phyloP scores from a whole-genome alignment of 92 coral and sea anemone species.

The Zoanthus sociatus region DNA sequence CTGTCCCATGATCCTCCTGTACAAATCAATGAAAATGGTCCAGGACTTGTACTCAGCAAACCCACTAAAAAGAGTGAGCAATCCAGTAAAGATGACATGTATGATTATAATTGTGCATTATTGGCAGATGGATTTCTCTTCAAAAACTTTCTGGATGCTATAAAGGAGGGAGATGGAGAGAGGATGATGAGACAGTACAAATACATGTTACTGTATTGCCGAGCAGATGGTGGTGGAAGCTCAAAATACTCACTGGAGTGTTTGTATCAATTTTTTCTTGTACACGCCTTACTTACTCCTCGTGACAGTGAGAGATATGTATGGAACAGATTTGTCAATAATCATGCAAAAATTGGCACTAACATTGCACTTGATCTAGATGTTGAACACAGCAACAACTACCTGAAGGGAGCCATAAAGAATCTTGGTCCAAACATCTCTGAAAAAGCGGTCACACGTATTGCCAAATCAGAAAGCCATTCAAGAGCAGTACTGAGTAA shows the following conservation, averaged over 20 bases:
- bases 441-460: conserved; percentile 58
- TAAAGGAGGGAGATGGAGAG: conserved; percentile 68
- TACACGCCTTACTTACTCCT: conserved; percentile 55
- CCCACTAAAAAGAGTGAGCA: too few species aligned
- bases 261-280: conserved; percentile 70
- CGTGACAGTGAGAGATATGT: conserved; percentile 64
- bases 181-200: conserved; percentile 49
- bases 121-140: conserved; percentile 64
- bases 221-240: conserved; percentile 66
- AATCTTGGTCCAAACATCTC: conserved; percentile 74
- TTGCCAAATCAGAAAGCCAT: conserved; percentile 65
- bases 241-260: conserved; percentile 74
- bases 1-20: conserved; percentile 63
- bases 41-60: too few species aligned
- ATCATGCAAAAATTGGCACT: conserved; percentile 56
- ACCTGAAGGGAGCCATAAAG: conserved; percentile 71
- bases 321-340: conserved; percentile 76
- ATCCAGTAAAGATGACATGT: conserved; percentile 46
- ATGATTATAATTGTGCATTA: conserved; percentile 66
- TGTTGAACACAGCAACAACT: conserved; percentile 73
- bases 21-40: neutral
- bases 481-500: conserved; percentile 39
- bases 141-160: conserved; percentile 67
- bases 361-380: conserved; percentile 66
- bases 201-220: conserved; percentile 53